Conservation (phyloP, 1,140 invertebrate genomes). For the Pentalonia nigronervosa region DNA sequence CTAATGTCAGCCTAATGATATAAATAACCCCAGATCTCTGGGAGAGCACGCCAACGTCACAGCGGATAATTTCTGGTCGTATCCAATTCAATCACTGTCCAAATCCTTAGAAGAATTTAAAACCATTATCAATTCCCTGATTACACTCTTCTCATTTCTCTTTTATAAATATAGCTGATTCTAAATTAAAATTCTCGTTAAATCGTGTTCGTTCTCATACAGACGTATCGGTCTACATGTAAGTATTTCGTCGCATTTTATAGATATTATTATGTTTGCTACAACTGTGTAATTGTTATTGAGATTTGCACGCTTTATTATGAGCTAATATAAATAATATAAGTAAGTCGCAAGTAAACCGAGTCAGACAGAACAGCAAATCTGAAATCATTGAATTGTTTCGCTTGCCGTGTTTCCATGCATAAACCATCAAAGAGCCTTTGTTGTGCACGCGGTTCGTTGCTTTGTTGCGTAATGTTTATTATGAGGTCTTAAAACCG, state of each 20-base stretch:
- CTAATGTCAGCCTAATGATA: background rate
- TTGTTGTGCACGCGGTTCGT: slow-evolving; percentile 8
- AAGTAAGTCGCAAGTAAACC: background rate
- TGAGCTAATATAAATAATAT: background rate
- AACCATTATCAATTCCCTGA: background rate
- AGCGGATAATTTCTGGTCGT: background rate
- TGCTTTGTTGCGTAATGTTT: background rate
- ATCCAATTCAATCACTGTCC: slow-evolving; percentile 3
- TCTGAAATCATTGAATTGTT: slow-evolving; percentile 12
- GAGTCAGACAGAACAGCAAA: background rate
- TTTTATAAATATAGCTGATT: background rate
- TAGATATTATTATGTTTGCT: background rate
- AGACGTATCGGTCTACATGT: background rate
- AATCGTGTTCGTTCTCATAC: background rate
- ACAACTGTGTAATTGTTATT: background rate
- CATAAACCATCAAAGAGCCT: slow-evolving; percentile 21
- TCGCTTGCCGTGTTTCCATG: background rate
- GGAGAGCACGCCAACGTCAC: background rate
- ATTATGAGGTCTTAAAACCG: background rate
- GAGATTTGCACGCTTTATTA: background rate
- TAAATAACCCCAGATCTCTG: background rate
- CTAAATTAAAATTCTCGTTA: background rate
- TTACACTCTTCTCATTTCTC: background rate
- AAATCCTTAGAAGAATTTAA: slow-evolving; percentile 9
- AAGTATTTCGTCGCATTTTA: background rate